Evolutionary conservation across 2,797 vertebrate genomes (phyloP).

Genomic region (Tinamus major): DNA sequence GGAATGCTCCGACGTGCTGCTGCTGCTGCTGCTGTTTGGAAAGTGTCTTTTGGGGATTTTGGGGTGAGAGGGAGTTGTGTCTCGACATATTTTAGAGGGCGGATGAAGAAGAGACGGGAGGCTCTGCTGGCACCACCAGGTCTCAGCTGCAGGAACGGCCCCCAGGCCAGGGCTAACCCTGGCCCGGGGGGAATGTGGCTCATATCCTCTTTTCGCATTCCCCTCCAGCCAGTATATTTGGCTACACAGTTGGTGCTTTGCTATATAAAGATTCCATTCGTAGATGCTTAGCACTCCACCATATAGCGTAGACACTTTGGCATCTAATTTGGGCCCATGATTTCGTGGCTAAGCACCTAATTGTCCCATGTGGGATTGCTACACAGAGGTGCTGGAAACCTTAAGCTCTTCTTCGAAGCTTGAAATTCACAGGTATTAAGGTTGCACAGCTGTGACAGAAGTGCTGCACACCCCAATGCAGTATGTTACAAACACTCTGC

Average conservation of each 20-base stretch:
- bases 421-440: neutral
- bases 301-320: neutral
- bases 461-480: neutral
- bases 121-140: neutral
- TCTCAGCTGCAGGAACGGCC: neutral
- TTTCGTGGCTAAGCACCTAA: neutral
- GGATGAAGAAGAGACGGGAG: neutral
- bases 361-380: rapidly evolving
- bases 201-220: neutral
- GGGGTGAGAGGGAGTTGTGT: neutral
- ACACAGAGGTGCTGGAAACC: neutral
- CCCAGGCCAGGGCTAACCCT: neutral
- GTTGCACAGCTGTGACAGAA: neutral
- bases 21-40: neutral
- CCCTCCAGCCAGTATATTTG: neutral
- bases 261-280: neutral
- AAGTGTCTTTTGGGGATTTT: neutral
- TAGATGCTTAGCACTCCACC: neutral
- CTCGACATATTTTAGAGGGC: neutral
- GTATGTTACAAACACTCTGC: neutral
- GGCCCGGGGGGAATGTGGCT: neutral
- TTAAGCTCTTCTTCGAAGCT: rapidly evolving
- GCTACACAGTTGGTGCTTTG: rapidly evolving
- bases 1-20: neutral
- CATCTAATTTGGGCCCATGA: neutral